phyloP scores from a whole-genome alignment of 2,888 invertebrate species.

The Cryptus armator region DNA sequence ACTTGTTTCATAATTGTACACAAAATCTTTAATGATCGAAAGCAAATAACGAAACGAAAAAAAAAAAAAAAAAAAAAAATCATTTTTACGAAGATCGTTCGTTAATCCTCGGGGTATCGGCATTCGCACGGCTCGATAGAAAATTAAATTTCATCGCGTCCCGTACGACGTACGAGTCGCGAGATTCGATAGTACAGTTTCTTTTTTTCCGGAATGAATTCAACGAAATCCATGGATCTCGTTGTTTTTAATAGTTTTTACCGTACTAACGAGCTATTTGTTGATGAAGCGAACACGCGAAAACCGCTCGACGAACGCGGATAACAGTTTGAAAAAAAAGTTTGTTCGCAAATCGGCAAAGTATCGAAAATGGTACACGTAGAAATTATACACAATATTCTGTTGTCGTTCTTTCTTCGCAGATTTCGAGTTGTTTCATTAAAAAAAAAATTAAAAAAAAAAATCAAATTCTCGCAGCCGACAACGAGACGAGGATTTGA shows the following conservation, averaged over 20 bases:
- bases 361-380: constrained; percentile 27
- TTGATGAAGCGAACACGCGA: constrained; percentile 21
- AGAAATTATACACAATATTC: constrained; percentile 32
- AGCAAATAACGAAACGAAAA: constrained; percentile 4
- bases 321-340: constrained; percentile 17
- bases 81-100: constrained; percentile 19
- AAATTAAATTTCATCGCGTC: constrained; percentile 48
- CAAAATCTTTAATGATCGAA: constrained; percentile 18
- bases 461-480: constrained; percentile 31
- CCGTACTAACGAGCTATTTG: not conserved
- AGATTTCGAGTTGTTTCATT: not conserved
- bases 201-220: constrained; percentile 31
- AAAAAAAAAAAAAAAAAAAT: not conserved
- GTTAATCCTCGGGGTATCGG: constrained; percentile 1
- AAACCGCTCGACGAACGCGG: constrained; percentile 21
- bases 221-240: constrained; percentile 42
- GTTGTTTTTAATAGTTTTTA: not conserved
- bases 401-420: constrained; percentile 14
- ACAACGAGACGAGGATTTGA: constrained; percentile 8
- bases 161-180: constrained; percentile 53
- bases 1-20: constrained; percentile 36
- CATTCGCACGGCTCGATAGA: constrained; percentile 5
- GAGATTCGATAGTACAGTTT: constrained; percentile 46
- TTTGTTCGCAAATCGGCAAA: constrained; percentile 34
- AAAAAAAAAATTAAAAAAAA: constrained; percentile 42